Base-by-base conservation (phyloP, 1,140 invertebrate genomes). In the Choristoneura fumiferana region DNA sequence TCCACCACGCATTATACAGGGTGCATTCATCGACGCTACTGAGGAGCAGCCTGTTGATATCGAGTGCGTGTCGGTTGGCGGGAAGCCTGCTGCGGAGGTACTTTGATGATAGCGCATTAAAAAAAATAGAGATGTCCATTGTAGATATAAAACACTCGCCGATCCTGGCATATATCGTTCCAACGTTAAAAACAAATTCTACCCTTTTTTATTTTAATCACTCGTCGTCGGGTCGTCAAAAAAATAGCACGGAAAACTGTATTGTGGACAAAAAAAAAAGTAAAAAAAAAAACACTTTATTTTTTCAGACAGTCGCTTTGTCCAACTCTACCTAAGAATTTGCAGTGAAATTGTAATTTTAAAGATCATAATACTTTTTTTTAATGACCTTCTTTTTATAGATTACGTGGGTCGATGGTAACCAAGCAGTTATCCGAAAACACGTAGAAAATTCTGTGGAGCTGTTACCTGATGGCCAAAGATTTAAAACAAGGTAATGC, bases 351-450 rank as follows among this genome's bases (percentile, higher is more conserved):
- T n/a, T 37, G 52, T 62, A 55, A 29, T 62, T 52, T 13, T 59
- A 4, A 12, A 14, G 5, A 39, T 9, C 12, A 8, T 37, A 34
- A n/a, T 57, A 22, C 14, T 36, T 29, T 62, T 38, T 54, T 34
- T 45, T 54, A n/a, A 10, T 57, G 40, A 9, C 54, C 40, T 39
- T 39, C 57, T 63, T 40, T 57, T 58, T 17, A 43, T 67, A 96
- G 94, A 96, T 98, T 66, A 96, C 95, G 22, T 98, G 96, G 97
- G 94, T 97, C 58, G 96, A 98, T 84, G 96, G 96, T 4, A 91
- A 93, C 38, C 94, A 94, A 57, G 93, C 93, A 66, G 95, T 96
- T 3, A 91, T 97, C 8, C 94, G 92, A 60, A 92, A 93, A 12
- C 92, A 93, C 36, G 93, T 95, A 57, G 92, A 95, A 69, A 93